phyloP scores from a whole-genome alignment of 2,797 vertebrate genomes.

The Syngnathus rostellatus region DNA sequence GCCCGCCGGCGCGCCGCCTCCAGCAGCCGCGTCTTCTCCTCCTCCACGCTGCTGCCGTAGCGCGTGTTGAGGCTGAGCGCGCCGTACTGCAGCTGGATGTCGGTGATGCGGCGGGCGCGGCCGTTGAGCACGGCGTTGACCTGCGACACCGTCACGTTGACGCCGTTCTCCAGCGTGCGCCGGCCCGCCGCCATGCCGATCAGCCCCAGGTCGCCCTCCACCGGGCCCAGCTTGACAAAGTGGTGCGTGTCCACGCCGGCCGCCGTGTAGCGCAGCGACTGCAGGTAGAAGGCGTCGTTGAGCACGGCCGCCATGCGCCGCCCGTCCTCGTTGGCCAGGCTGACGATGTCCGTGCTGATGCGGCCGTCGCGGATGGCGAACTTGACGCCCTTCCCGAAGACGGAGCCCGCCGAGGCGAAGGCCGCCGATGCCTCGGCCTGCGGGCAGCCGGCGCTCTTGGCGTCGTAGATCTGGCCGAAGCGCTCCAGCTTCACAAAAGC shows the following conservation, averaged over 20 bases:
- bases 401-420: constrained; percentile 82
- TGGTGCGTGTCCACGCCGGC: constrained; percentile 86
- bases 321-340: constrained; percentile 88
- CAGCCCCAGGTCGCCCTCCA: constrained; percentile 84
- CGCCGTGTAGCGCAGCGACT: constrained; percentile 88
- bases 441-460: constrained; percentile 81
- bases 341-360: constrained; percentile 91
- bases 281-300: constrained; percentile 85
- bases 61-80: constrained; percentile 83
- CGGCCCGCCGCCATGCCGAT: constrained; percentile 89
- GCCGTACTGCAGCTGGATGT: constrained; percentile 85
- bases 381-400: constrained; percentile 94
- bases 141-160: constrained; percentile 94
- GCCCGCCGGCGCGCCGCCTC: constrained; percentile 89
- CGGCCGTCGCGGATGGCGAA: constrained; percentile 86
- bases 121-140: constrained; percentile 86
- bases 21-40: constrained; percentile 86
- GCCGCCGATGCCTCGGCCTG: constrained; percentile 68
- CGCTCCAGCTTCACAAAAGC: constrained; percentile 91
- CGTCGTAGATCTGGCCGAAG: constrained; percentile 84
- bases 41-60: constrained; percentile 86
- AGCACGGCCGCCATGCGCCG: constrained; percentile 87
- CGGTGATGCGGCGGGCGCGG: constrained; percentile 94
- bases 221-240: constrained; percentile 86
- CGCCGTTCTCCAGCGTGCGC: constrained; percentile 89